phyloP scores from a whole-genome alignment of 2,797 vertebrate genomes.

The Pteronotus mesoamericanus region DNA sequence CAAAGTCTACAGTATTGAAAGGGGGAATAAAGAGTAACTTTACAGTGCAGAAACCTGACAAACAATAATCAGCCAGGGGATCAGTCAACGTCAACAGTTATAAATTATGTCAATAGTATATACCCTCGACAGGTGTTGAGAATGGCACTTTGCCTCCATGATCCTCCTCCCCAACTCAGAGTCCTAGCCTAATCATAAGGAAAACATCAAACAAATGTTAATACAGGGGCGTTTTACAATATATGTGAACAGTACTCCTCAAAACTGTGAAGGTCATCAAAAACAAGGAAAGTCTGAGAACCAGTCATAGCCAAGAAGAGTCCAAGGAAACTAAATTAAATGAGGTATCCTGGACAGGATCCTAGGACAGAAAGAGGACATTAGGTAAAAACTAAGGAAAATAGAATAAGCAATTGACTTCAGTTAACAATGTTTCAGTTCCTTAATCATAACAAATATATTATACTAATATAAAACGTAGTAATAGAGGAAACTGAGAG shows the following conservation, averaged over 20 bases:
- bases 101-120: background rate
- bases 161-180: background rate
- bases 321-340: background rate
- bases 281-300: background rate
- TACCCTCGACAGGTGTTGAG: background rate
- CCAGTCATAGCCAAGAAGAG: background rate
- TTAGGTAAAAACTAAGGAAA: background rate
- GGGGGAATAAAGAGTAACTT: background rate
- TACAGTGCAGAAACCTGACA: background rate
- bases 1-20: background rate
- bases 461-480: background rate
- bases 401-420: background rate
- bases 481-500: background rate
- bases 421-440: background rate
- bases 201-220: background rate
- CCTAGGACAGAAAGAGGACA: background rate
- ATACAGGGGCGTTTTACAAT: background rate
- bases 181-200: background rate
- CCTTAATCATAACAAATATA: background rate
- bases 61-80: background rate
- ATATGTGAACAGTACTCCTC: background rate
- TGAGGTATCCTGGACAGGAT: background rate
- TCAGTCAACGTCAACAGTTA: background rate
- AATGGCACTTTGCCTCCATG: background rate
- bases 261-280: background rate